Conservation (phyloP, 2,113 vertebrate species). For the Trogon melanurus region DNA sequence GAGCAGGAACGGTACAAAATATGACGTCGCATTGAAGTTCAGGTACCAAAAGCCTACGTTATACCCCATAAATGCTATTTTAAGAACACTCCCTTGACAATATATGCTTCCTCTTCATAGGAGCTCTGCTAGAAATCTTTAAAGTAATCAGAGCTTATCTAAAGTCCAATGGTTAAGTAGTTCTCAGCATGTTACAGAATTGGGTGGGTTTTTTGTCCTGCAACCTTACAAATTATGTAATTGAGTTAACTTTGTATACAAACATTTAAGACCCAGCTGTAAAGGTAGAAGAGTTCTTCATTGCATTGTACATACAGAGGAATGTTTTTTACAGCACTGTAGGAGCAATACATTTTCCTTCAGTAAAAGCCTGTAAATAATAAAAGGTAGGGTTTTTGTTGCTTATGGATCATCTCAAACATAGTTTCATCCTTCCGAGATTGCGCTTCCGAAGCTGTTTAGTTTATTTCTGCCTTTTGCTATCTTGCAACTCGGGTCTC, state of each 20-base stretch:
- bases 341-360: neutral
- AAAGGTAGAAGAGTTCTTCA: neutral
- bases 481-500: neutral
- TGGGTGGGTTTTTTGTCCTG: neutral
- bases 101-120: neutral
- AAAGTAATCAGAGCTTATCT: neutral
- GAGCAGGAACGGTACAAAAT: neutral
- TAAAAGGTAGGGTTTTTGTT: neutral
- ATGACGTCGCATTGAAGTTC: neutral
- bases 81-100: neutral
- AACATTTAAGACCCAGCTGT: neutral
- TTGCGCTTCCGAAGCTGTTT: neutral
- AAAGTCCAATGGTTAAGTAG: neutral
- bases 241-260: neutral
- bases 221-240: neutral
- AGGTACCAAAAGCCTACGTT: neutral
- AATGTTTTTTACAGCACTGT: neutral
- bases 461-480: neutral
- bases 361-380: neutral
- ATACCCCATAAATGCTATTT: neutral
- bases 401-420: neutral
- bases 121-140: neutral
- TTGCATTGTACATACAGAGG: neutral
- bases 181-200: neutral
- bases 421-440: neutral